phyloP scores from a whole-genome alignment of 2,888 invertebrate species.

The Leptinotarsa tumamoca region DNA sequence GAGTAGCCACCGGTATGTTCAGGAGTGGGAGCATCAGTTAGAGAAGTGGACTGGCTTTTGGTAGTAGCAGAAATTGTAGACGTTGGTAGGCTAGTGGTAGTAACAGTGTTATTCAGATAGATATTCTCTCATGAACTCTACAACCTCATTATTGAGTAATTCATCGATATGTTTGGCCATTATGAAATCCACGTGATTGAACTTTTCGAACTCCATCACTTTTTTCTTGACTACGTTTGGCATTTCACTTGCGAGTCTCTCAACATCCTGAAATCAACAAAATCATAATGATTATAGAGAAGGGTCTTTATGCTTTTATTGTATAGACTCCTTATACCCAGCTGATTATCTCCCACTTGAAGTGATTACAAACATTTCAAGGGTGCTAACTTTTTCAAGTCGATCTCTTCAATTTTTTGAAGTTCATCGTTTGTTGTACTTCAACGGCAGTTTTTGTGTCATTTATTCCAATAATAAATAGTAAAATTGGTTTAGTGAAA shows the following conservation, averaged over 20 bases:
- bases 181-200: conserved; percentile 53
- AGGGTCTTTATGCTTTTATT: neutral
- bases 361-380: too few species aligned
- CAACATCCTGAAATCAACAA: conserved; percentile 28
- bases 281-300: neutral
- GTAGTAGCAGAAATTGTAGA: too few species aligned
- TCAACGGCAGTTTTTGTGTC: too few species aligned
- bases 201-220: conserved; percentile 32
- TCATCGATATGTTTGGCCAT: conserved; percentile 45
- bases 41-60: too few species aligned
- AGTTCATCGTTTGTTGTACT: too few species aligned
- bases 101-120: conserved; percentile 7
- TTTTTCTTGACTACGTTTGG: conserved; percentile 29
- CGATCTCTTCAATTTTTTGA: too few species aligned
- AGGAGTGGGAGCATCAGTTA: neutral
- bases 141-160: conserved; percentile 34
- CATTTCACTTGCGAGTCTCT: conserved; percentile 25
- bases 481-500: too few species aligned
- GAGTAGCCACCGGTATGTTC: neutral
- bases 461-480: too few species aligned
- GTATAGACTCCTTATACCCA: neutral
- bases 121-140: conserved; percentile 25
- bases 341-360: too few species aligned
- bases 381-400: too few species aligned
- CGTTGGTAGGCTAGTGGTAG: neutral